A percentile compares a stretch with the other conserved stretches of the same genome.
Evolutionary conservation across 2,888 invertebrate genomes (phyloP).

Genomic region (Zhengitettix transpicula): DNA sequence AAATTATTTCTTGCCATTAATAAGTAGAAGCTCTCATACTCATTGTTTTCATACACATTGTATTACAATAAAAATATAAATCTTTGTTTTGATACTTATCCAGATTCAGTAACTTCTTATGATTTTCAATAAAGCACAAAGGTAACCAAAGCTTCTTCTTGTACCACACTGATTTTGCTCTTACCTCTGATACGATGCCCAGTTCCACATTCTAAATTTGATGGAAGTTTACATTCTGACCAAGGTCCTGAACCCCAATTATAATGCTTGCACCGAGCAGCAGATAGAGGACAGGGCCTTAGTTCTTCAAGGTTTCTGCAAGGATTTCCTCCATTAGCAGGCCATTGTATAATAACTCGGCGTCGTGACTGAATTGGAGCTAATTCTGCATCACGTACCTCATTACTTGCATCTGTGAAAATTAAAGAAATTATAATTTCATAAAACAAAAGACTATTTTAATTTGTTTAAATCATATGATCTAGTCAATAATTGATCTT

Average conservation of each 20-base stretch:
- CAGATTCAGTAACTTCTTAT: no score
- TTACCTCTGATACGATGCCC: slow-evolving; percentile 29
- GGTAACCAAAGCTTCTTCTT: no score
- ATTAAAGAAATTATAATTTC: not conserved
- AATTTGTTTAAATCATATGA: no score
- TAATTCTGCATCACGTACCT: slow-evolving; percentile 20
- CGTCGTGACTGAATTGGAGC: slow-evolving; percentile 33
- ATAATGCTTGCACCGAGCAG: slow-evolving; percentile 26
- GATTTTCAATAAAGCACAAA: no score
- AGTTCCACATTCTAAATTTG: slow-evolving; percentile 30
- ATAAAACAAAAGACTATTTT: no score
- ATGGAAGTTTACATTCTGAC: slow-evolving; percentile 34
- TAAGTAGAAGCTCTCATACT: no score
- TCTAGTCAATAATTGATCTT: no score
- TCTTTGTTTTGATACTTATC: no score
- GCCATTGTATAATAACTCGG: slow-evolving; percentile 33
- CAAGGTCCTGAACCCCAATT: slow-evolving; percentile 35
- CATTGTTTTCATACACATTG: no score
- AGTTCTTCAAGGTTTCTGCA: slow-evolving; percentile 30
- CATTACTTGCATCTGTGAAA: slow-evolving; percentile 11
- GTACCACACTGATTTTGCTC: not conserved
- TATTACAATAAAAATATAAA: no score
- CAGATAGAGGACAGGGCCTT: slow-evolving; percentile 31
- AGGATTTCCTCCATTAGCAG: slow-evolving; percentile 27
- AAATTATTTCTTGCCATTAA: no score